Evolutionary conservation across 2,113 vertebrate species (phyloP).

Genomic region (Alligator mississippiensis): DNA sequence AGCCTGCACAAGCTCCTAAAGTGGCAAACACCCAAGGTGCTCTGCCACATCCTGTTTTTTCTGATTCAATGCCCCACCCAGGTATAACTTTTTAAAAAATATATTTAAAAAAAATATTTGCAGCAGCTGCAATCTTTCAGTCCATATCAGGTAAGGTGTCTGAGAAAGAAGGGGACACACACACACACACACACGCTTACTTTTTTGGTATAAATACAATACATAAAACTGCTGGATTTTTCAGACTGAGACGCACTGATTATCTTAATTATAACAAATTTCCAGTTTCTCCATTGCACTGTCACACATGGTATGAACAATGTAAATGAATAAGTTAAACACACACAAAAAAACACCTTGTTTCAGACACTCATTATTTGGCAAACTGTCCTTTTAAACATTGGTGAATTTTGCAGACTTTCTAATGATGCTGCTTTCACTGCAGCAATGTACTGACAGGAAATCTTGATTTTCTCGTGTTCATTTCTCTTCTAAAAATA

Average conservation of each 20-base stretch:
- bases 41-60: too few species aligned
- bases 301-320: background rate
- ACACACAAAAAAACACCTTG: background rate
- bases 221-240: background rate
- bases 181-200: too few species aligned
- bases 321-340: background rate
- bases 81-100: too few species aligned
- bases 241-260: background rate
- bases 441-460: slow-evolving; percentile 51
- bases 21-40: too few species aligned
- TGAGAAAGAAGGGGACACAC: too few species aligned
- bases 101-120: too few species aligned
- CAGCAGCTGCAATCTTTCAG: too few species aligned
- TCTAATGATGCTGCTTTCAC: slow-evolving; percentile 65
- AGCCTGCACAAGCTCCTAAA: too few species aligned
- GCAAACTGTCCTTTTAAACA: background rate
- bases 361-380: background rate
- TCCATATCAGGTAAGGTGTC: too few species aligned
- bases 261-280: background rate
- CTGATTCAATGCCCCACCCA: too few species aligned
- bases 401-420: slow-evolving; percentile 44
- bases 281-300: background rate
- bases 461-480: slow-evolving; percentile 46
- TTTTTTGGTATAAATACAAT: background rate
- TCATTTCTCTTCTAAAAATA: slow-evolving; percentile 70